These are phyloP conservation scores for Cheilosia urbana DNA, from an alignment of 2,888 invertebrate species.

Conservation along the genomic window DNA sequence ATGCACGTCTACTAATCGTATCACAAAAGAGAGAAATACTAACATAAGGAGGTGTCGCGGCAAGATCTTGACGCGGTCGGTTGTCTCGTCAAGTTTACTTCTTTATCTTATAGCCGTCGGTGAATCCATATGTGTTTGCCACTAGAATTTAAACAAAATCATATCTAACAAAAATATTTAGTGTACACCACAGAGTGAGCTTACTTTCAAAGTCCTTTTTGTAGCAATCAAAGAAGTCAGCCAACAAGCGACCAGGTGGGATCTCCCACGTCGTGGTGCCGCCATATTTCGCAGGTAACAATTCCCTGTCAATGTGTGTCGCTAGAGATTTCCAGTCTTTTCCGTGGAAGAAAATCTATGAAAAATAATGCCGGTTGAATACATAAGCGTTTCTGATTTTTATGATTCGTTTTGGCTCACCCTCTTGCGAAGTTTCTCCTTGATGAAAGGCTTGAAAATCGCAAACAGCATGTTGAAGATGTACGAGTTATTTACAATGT, in stretches of 20 bases:
- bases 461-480: constrained; percentile 94
- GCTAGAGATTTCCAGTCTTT: constrained; percentile 86
- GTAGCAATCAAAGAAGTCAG: constrained; percentile 88
- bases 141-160: constrained; percentile 84
- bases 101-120: constrained; percentile 81
- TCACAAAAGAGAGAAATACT: constrained; percentile 71
- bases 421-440: constrained; percentile 91
- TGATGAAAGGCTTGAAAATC: constrained; percentile 94
- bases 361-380: constrained; percentile 42
- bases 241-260: constrained; percentile 87
- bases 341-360: constrained; percentile 90
- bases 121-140: constrained; percentile 86
- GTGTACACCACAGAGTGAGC: no score
- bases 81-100: constrained; percentile 75
- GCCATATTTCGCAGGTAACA: constrained; percentile 87
- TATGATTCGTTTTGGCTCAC: constrained; percentile 83
- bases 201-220: constrained; percentile 89
- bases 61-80: constrained; percentile 64
- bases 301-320: constrained; percentile 86
- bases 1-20: constrained; percentile 62
- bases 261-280: constrained; percentile 86
- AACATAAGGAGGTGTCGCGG: constrained; percentile 63
- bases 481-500: constrained; percentile 94
- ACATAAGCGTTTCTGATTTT: not conserved
- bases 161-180: not conserved